Percentiles rank a stretch among this genome's conserved stretches.
Conservation (phyloP, 2,113 vertebrate genomes). For the Neotragus moschatus region DNA sequence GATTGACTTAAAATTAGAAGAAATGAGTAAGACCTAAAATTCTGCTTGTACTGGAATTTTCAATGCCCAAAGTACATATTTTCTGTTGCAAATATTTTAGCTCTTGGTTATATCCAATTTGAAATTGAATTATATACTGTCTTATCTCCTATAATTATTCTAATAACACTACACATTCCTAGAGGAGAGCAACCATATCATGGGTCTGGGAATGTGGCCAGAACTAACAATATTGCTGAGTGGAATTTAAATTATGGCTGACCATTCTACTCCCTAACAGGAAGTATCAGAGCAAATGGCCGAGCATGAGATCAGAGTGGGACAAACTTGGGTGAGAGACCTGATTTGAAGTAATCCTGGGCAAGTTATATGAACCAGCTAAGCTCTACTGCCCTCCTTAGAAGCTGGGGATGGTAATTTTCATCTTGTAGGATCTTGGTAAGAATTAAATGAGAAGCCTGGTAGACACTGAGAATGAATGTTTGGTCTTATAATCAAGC, state of each 20-base stretch:
- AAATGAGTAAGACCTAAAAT: neutral
- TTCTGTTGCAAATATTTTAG: constrained; percentile 22
- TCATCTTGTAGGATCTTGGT: neutral
- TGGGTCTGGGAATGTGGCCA: constrained; percentile 59
- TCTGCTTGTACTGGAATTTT: neutral
- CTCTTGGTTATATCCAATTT: neutral
- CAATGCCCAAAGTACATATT: neutral
- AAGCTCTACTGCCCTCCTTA: neutral
- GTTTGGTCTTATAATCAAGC: neutral
- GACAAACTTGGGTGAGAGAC: neutral
- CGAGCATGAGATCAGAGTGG: neutral
- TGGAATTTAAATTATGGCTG: constrained; percentile 63
- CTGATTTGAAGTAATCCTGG: neutral
- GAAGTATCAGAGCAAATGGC: constrained; percentile 29
- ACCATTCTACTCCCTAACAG: constrained; percentile 43
- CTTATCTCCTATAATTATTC: constrained; percentile 33
- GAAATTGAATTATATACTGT: neutral
- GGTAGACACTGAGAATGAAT: neutral
- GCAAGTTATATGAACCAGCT: neutral
- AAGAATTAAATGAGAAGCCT: neutral
- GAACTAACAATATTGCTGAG: constrained; percentile 57
- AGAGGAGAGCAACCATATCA: constrained; percentile 46
- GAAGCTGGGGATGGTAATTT: neutral
- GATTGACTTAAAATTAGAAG: neutral
- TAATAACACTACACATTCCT: constrained; percentile 60